Conservation (phyloP, 2,888 invertebrate species). For the Artemia sinica region DNA sequence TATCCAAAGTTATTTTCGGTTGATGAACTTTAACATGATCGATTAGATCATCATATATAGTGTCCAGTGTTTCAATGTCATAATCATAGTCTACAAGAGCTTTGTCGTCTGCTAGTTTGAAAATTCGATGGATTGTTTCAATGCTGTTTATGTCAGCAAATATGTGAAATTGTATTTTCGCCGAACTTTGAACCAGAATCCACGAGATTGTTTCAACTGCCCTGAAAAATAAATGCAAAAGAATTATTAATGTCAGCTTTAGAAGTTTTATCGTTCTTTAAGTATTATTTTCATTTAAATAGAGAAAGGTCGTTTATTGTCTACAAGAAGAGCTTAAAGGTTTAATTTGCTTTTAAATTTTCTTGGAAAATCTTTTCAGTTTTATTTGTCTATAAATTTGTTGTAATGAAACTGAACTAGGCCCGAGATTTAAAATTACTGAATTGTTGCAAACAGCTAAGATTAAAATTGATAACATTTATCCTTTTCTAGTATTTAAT, state of each 20-base stretch:
- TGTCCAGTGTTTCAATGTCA: slow-evolving; percentile 17
- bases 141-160: slow-evolving; percentile 21
- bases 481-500: too few relatives aligned
- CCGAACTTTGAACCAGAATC: slow-evolving; percentile 21
- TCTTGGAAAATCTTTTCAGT: too few relatives aligned
- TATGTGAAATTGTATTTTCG: slow-evolving; percentile 22
- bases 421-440: too few relatives aligned
- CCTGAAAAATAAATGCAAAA: slow-evolving; percentile 5
- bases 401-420: too few relatives aligned
- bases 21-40: slow-evolving; percentile 8
- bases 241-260: not conserved
- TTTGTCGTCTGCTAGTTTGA: slow-evolving; percentile 15
- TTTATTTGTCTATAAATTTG: too few relatives aligned
- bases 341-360: too few relatives aligned
- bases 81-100: slow-evolving; percentile 21
- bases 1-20: slow-evolving; percentile 17
- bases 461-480: too few relatives aligned
- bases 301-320: too few relatives aligned
- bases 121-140: slow-evolving; percentile 18
- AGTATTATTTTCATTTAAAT: too few relatives aligned
- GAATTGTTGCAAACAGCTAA: too few relatives aligned
- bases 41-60: slow-evolving; percentile 18
- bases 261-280: not conserved
- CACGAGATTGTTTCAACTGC: slow-evolving; percentile 22
- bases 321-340: too few relatives aligned